Conservation (phyloP, 2,888 invertebrate genomes). For the Lapara coniferarum region DNA sequence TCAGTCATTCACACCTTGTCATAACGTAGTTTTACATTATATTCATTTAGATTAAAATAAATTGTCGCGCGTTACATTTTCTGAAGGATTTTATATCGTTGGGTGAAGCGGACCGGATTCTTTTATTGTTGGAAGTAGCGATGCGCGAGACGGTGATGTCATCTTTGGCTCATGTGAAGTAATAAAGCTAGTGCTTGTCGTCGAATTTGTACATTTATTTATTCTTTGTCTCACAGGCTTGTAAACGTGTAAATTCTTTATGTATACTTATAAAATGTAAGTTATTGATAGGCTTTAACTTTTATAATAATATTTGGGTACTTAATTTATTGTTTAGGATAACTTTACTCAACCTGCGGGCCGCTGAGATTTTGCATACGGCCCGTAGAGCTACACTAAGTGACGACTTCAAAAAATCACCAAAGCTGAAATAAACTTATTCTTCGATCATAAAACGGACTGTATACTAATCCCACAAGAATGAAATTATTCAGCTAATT, state of each 20-base stretch:
- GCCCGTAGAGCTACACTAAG: too few species aligned
- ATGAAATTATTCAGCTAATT: too few species aligned
- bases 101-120: slow-evolving; percentile 49
- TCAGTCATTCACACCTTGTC: not conserved
- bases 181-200: slow-evolving; percentile 37
- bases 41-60: not conserved
- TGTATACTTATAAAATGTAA: too few species aligned
- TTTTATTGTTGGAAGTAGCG: slow-evolving; percentile 55
- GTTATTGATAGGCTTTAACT: too few species aligned
- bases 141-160: slow-evolving; percentile 63
- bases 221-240: not conserved
- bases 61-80: slow-evolving; percentile 1
- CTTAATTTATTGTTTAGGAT: too few species aligned
- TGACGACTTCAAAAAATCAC: too few species aligned
- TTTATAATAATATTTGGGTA: too few species aligned
- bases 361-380: too few species aligned
- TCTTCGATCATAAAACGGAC: too few species aligned
- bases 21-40: not conserved
- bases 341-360: too few species aligned
- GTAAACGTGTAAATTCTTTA: not conserved
- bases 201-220: slow-evolving; percentile 17
- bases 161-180: slow-evolving; percentile 50
- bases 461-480: too few species aligned
- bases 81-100: slow-evolving; percentile 45
- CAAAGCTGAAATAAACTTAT: too few species aligned